A percentile compares a stretch with the other conserved stretches of the same genome.
phyloP scores from a whole-genome alignment of 2,797 vertebrate species.

The Ictinia mississippiensis region DNA sequence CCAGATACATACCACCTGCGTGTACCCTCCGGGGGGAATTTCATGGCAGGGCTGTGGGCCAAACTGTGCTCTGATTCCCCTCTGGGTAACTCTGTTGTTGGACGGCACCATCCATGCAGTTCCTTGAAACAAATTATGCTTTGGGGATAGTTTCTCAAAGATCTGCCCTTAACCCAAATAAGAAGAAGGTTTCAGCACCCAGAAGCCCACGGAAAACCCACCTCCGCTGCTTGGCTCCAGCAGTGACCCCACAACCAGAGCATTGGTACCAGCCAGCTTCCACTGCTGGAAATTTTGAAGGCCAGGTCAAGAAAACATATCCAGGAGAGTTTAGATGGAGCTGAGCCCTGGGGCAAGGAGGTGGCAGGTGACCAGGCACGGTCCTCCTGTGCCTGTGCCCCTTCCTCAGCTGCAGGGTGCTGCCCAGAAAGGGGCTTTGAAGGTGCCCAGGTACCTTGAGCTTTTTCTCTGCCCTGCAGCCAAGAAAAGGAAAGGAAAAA shows the following conservation, averaged over 20 bases:
- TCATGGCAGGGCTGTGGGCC: not conserved
- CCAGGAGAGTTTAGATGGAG: not conserved
- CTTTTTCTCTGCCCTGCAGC: constrained; percentile 17
- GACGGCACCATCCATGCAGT: not conserved
- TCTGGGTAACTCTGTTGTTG: not conserved
- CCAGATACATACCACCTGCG: not conserved
- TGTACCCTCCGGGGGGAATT: not conserved
- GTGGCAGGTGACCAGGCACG: not conserved
- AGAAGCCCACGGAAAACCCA: not conserved
- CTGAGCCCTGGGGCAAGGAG: not conserved
- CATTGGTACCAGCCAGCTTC: rapidly evolving
- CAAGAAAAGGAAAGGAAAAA: constrained; percentile 14
- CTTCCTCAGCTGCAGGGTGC: not conserved
- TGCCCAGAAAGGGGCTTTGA: not conserved
- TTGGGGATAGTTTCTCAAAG: not conserved
- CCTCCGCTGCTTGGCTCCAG: not conserved
- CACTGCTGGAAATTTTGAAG: not conserved
- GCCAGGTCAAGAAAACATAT: not conserved
- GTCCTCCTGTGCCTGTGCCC: not conserved
- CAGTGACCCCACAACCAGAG: not conserved
- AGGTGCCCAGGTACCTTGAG: not conserved
- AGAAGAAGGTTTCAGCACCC: not conserved
- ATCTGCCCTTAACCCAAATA: not conserved
- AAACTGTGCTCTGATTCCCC: not conserved
- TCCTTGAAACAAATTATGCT: not conserved